Base-by-base conservation (phyloP, 1,140 invertebrate genomes). In the Ectropis grisescens region DNA sequence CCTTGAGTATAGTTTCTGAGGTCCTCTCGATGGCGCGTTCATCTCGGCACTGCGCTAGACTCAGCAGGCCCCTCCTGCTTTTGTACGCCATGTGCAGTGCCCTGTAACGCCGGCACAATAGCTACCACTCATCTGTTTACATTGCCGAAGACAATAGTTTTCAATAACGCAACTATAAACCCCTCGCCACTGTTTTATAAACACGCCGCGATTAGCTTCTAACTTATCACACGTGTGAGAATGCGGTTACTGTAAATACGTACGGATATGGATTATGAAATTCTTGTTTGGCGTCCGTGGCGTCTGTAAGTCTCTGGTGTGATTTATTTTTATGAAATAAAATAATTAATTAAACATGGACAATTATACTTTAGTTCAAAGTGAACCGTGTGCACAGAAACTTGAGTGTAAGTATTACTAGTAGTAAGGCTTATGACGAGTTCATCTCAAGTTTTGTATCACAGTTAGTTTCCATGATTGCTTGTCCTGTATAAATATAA, bases 11-110 rank as follows among this genome's bases (percentile, higher is more conserved):
- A 24, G 71, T 78, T 11, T 71, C 65, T 0, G 69, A 65, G 2
- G 70, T 72, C 54, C 58, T 61, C 44, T 67, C 59, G 14, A 61
- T 16, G 1, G 67, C 46, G 13, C 35, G 38, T 48, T 59, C 69
- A 69, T 78, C 69, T 39, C 47, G 47, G 37, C 76, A 76, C 53
- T 76, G 72, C 23, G 62, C 58, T 10, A 81, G 52, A 37, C 68
- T 76, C 11, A 70, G 39, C 23, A 78, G 45, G 0, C 67, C 65
- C 30, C 75, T 66, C 1, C 70, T 50, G 61, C 72, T 81, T 81
- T 81, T 81, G 67, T 81, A 81, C 29, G 76, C 72, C 62, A 69
- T 67, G 37, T 78, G 70, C 36, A 81, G 43, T 11, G 76, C 72
- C 39, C 76, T 80, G 28, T 12, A 45, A 57, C 42, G 49, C 59